These are phyloP conservation scores for Drosophila santomea DNA, from an alignment of 1,140 invertebrate species.

Conservation along the genomic window DNA sequence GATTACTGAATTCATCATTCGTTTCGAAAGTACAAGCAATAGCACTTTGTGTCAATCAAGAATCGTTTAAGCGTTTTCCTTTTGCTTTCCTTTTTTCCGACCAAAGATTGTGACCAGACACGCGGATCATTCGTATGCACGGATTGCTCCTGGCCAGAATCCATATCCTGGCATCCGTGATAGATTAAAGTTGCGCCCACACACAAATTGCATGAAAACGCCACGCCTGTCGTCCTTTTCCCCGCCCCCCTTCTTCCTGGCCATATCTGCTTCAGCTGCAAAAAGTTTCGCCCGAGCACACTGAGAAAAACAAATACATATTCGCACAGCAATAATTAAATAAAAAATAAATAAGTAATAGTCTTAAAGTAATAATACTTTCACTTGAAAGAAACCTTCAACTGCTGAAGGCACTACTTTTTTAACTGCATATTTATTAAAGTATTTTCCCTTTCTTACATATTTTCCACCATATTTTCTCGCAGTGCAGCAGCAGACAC, in stretches of 20 bases:
- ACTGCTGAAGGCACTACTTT: too few relatives aligned
- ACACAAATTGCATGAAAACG: slow-evolving; percentile 55
- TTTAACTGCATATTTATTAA: too few relatives aligned
- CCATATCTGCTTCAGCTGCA: slow-evolving; percentile 9
- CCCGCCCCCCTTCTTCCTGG: too few relatives aligned
- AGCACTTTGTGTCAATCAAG: not conserved
- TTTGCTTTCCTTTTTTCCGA: not conserved
- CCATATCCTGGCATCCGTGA: slow-evolving; percentile 51
- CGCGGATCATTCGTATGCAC: slow-evolving; percentile 53
- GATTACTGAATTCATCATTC: too few relatives aligned
- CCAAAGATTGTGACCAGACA: not conserved
- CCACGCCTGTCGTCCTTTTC: not conserved
- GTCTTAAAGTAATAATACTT: too few relatives aligned
- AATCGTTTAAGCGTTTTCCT: not conserved
- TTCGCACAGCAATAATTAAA: too few relatives aligned
- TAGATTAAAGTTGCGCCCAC: slow-evolving; percentile 69
- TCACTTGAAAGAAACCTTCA: too few relatives aligned
- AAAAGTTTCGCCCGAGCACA: slow-evolving; percentile 18
- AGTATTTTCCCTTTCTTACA: too few relatives aligned
- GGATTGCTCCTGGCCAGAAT: slow-evolving; percentile 31
- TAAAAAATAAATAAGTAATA: not conserved
- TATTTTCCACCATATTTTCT: slow-evolving; percentile 7
- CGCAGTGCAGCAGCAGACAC: slow-evolving; percentile 23
- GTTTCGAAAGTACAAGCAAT: too few relatives aligned
- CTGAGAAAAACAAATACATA: not conserved